A percentile compares a stretch with the other conserved stretches of the same genome.
Evolutionary conservation across 2,113 vertebrate genomes (phyloP).

Genomic region (Sardina pilchardus): DNA sequence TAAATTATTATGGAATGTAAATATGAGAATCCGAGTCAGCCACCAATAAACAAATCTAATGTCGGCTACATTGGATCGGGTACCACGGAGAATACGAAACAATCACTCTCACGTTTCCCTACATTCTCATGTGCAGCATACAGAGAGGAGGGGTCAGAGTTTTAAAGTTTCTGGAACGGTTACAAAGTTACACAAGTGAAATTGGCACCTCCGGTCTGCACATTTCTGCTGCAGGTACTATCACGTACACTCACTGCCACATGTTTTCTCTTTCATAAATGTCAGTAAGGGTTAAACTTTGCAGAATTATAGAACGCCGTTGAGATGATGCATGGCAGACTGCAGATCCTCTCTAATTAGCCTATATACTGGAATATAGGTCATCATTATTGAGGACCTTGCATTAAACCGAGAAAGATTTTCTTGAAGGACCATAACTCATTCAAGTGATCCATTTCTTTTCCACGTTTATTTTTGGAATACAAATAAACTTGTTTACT

Average conservation of each 20-base stretch:
- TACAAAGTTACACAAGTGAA: slow-evolving; percentile 77
- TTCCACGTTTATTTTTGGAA: no score
- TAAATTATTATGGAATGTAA: slow-evolving; percentile 21
- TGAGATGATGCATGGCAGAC: neutral
- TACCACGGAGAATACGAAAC: neutral
- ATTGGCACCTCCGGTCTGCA: neutral
- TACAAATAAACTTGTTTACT: no score
- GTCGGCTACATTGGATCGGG: neutral
- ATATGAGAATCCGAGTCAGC: neutral
- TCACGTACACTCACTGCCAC: neutral
- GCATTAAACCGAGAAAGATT: no score
- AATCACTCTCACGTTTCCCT: neutral
- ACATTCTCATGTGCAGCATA: neutral
- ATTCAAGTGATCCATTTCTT: no score
- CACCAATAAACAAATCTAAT: slow-evolving; percentile 11
- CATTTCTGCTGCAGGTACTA: neutral
- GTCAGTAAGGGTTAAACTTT: neutral
- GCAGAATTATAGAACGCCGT: neutral
- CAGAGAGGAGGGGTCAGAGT: slow-evolving; percentile 63
- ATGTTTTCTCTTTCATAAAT: neutral
- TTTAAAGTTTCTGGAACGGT: slow-evolving; percentile 77
- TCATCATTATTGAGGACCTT: no score
- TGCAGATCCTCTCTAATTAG: neutral
- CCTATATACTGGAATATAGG: neutral
- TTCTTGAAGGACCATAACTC: no score